Evolutionary conservation across 2,888 invertebrate species (phyloP), one percentile per base, ranked within the genome.

Genomic region (Drosophila lutescens): DNA sequence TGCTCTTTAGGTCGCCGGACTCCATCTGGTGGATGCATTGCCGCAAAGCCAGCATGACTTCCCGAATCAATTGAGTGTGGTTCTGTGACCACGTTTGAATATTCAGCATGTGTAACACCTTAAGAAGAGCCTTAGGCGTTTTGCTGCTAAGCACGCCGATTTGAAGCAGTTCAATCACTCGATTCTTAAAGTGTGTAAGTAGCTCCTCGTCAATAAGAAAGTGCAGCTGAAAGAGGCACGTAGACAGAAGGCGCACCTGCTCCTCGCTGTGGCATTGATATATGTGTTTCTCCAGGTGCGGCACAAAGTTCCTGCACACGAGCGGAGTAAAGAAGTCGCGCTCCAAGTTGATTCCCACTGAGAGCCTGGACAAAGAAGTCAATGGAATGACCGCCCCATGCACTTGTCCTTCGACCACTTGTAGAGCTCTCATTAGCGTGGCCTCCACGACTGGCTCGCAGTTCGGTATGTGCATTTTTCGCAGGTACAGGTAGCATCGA

Each of bases 61-160:
- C 78, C 4, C 93, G 89, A 54, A 92, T 92, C 1, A 93, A 58
- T 1, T 54, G 41, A 0, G 89, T 76, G 76, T 92, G 91, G 17
- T 88, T 76, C 50, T 92, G 79, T 7, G 93, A 92, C 94, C 93
- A 94, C 4, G 86, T 80, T 2, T 93, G 91, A 75, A 92, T 86
- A 80, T 93, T 93, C 23, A 94, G 90, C 84, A 93, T 92, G 58
- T 91, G 89, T 17, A 92, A 60, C n/a, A 89, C 60, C 70, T 91
- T 92, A 0, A 92, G 62, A 2, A 91, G 58, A 8, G 89, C 79
- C 44, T 88, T 90, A 2, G 84, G 82, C 2, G 84, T 81, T 4
- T 55, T 41, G 1, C 77, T 76, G 46, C 79, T 89, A 4, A 93
- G 9, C 6, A 77, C 69, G 6, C 89, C 85, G 1, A 69, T 70